Conservation (phyloP, 2,113 vertebrate species). For the Sphyrna mokarran region DNA sequence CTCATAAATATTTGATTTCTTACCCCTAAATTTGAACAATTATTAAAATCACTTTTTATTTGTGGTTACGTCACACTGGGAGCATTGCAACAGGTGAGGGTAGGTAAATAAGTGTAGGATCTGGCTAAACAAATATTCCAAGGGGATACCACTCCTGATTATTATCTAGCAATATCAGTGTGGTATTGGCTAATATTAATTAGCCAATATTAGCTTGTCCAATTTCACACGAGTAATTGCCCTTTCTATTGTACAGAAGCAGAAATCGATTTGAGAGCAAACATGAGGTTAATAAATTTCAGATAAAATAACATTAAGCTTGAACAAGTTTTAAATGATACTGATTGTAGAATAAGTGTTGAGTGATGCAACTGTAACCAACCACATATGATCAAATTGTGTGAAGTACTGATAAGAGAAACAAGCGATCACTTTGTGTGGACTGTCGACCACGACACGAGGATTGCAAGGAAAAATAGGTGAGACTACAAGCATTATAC, state of each 20-base stretch:
- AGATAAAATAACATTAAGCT: not conserved
- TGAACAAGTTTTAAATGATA: not conserved
- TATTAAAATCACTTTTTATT: not conserved
- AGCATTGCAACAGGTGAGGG: not conserved
- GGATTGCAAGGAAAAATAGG: not conserved
- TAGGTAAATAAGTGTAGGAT: not conserved
- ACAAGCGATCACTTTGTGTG: not conserved
- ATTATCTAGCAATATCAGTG: not conserved
- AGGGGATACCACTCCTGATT: not conserved
- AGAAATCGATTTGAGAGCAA: not conserved
- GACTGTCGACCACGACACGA: not conserved
- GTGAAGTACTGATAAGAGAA: not conserved
- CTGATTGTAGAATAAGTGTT: not conserved
- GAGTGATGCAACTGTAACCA: not conserved
- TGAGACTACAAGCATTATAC: not conserved
- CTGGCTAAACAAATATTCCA: not conserved
- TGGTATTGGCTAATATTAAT: not conserved
- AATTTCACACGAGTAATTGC: not conserved
- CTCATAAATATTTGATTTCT: not conserved
- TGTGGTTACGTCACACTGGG: not conserved
- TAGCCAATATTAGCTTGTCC: not conserved
- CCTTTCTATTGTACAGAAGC: not conserved
- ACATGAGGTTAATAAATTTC: not conserved
- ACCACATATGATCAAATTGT: not conserved
- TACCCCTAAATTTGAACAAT: not conserved